Conservation (phyloP, 2,797 vertebrate genomes). For the Chromobotia macracanthus region DNA sequence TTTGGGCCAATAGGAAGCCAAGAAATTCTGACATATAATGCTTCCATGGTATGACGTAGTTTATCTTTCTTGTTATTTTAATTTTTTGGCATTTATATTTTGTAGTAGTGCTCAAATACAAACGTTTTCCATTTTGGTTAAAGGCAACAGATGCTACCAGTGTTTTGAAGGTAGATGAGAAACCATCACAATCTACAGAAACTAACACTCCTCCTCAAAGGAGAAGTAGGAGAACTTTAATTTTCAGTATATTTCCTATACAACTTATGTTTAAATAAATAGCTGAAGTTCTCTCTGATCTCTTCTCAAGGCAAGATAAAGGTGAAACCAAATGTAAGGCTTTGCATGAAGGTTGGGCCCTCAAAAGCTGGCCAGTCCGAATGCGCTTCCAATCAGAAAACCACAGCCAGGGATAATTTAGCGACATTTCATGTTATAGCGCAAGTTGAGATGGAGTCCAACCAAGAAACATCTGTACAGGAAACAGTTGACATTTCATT, state of each 20-base stretch:
- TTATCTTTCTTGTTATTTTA: neutral
- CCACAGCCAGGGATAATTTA: neutral
- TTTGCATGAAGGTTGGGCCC: neutral
- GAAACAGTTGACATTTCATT: neutral
- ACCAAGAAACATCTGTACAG: neutral
- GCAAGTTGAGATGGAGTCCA: conserved; percentile 1
- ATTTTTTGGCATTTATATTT: neutral
- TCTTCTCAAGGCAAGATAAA: conserved; percentile 32
- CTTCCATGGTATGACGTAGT: conserved; percentile 9
- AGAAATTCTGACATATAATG: neutral
- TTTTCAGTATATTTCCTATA: neutral
- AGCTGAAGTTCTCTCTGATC: neutral
- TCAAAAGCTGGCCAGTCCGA: neutral
- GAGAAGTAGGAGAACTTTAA: conserved; percentile 12
- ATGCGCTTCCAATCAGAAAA: neutral
- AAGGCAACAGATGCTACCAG: conserved; percentile 23
- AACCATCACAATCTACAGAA: neutral
- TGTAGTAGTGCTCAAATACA: neutral
- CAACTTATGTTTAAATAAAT: neutral
- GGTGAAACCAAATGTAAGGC: conserved; percentile 16
- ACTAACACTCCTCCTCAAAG: conserved; percentile 16
- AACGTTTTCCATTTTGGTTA: conserved; percentile 4
- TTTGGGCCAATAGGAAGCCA: conserved; percentile 1
- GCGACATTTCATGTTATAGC: neutral
- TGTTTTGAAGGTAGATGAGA: neutral